phyloP scores from a whole-genome alignment of 2,888 invertebrate species.

The Dioctria rufipes region DNA sequence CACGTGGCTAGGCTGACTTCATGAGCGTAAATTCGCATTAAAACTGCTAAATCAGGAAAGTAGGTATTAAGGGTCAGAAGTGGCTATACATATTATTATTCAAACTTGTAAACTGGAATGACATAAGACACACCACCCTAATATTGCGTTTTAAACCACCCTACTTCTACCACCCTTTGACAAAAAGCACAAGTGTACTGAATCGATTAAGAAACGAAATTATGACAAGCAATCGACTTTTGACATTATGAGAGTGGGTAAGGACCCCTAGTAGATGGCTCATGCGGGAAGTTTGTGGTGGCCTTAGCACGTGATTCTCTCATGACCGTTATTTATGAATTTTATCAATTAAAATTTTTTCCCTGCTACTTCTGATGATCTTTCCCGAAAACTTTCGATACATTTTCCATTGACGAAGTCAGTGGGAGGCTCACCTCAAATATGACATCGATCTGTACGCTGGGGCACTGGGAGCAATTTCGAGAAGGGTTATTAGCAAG shows the following conservation, averaged over 20 bases:
- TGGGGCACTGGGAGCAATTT: too few species aligned
- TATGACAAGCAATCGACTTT: constrained; percentile 15
- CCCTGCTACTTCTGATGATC: too few species aligned
- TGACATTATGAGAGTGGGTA: neutral
- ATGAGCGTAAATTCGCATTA: neutral
- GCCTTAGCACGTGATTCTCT: neutral
- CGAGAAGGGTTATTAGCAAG: too few species aligned
- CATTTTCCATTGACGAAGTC: too few species aligned
- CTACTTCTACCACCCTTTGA: neutral
- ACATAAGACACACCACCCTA: neutral
- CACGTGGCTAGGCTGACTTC: constrained; percentile 4
- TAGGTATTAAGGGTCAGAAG: neutral
- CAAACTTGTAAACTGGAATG: neutral
- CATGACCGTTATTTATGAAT: too few species aligned
- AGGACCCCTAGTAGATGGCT: neutral
- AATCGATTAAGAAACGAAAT: constrained; percentile 26
- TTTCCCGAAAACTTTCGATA: too few species aligned
- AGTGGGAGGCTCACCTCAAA: too few species aligned
- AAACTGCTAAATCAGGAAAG: neutral
- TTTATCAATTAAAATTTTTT: too few species aligned
- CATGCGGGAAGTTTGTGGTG: constrained; percentile 2
- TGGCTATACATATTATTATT: constrained; percentile 5
- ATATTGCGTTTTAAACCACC: neutral
- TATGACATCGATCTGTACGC: too few species aligned
- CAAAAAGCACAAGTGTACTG: neutral